Evolutionary conservation across 2,797 vertebrate species (phyloP).

Genomic region (Falco novaeseelandiae): DNA sequence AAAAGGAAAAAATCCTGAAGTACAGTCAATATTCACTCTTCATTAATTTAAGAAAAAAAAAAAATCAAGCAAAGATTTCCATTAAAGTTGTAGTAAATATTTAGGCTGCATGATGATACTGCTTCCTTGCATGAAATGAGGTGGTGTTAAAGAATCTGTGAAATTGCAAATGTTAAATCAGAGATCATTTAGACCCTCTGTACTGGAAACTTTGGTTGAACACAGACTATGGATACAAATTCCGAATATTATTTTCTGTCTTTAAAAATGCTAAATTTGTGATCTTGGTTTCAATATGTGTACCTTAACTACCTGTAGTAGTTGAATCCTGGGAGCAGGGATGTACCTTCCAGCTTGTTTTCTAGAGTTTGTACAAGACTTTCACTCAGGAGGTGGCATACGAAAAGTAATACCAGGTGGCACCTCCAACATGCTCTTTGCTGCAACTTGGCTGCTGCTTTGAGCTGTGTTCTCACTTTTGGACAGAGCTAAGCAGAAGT

Average conservation of each 20-base stretch:
- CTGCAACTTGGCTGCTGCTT: background rate
- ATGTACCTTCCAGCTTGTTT: background rate
- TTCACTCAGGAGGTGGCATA: fast-evolving
- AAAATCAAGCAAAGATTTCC: background rate
- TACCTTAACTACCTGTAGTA: background rate
- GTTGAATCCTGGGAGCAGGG: background rate
- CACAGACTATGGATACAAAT: background rate
- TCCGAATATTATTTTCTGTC: background rate
- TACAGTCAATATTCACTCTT: background rate
- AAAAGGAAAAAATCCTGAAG: background rate
- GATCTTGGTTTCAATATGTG: background rate
- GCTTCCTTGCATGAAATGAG: background rate
- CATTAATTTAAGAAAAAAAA: background rate
- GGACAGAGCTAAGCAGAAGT: background rate
- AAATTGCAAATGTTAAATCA: background rate
- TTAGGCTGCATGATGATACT: background rate
- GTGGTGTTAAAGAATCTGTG: background rate
- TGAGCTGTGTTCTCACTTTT: background rate
- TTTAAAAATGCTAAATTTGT: background rate
- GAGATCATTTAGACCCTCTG: background rate
- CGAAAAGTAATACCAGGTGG: background rate
- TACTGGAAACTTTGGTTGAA: background rate
- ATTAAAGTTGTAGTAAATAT: background rate
- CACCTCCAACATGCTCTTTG: background rate
- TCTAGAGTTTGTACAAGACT: background rate